Evolutionary conservation across 1,140 invertebrate species (phyloP), one percentile per base, ranked within the genome.

Genomic region (Euborellia annulipes): DNA sequence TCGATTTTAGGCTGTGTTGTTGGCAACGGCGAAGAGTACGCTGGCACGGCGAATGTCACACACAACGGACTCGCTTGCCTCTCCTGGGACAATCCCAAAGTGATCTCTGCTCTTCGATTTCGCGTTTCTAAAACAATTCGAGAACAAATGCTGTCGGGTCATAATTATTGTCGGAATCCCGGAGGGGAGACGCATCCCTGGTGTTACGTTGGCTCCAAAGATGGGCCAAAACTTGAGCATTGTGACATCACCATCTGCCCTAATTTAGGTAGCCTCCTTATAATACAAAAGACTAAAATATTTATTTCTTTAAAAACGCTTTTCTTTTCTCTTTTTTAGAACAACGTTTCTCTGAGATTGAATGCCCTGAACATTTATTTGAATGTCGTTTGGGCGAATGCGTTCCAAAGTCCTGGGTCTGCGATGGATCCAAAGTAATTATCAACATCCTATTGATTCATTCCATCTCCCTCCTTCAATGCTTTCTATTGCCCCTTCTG

Each of bases 121-220:
- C 55, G 56, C 51, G 49, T 58, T n/a, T 56, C 55, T 20, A 51
- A 58, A 36, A 49, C 55, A 22, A 40, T 36, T 4, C 46, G 58
- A 21, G 58, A 57, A 32, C 49, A 59, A 2, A 60, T 60, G 51
- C 52, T 71, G 34, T 55, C 54, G 44, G 52, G 47, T 1, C 69
- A 74, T 45, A 72, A 74, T 54, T 67, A 64, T 49, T 76, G 73
- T 49, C 61, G 72, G 45, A 75, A 74, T 58, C 66, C 68, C 1
- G 68, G 64, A 52, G 63, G 66, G 0, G 64, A 62, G n/a, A 55
- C 55, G 1, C 59, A 55, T n/a, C 73, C 73, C 0, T 76, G 72
- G 73, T 76, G 73, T 48, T 75, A 61, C 50, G 60, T 60, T 13
- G 56, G 52, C 3, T 14, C 11, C 3, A 6, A 2, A 9, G 14